These are phyloP conservation scores for Drosophila mimetica DNA, from an alignment of 2,888 invertebrate species.

Conservation along the genomic window DNA sequence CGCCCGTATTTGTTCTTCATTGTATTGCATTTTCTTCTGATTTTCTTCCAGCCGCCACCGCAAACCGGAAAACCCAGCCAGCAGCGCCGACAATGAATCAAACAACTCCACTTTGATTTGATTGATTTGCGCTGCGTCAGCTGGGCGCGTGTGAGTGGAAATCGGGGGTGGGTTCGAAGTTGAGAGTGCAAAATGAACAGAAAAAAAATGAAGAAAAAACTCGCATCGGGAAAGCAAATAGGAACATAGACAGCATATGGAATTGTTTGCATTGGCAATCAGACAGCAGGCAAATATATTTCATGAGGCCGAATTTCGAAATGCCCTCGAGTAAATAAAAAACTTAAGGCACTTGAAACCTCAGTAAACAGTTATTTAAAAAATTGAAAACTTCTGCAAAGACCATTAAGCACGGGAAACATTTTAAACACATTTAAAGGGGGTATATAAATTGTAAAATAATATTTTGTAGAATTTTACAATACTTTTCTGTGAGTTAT, in stretches of 20 bases:
- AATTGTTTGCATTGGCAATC: slow-evolving; percentile 64
- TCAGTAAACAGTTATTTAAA: background rate
- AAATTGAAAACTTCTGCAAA: background rate
- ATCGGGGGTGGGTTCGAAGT: slow-evolving; percentile 22
- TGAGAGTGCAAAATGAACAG: slow-evolving; percentile 36
- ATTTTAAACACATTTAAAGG: too few relatives aligned
- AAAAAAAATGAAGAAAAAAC: slow-evolving; percentile 5
- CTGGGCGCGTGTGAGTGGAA: slow-evolving; percentile 56
- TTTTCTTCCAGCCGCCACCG: slow-evolving; percentile 50
- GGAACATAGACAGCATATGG: slow-evolving; percentile 52
- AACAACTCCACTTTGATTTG: slow-evolving; percentile 76
- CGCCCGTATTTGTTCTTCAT: slow-evolving; percentile 69
- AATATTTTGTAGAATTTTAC: background rate
- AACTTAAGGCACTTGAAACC: background rate
- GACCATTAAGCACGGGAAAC: background rate
- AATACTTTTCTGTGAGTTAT: background rate
- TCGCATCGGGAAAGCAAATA: slow-evolving; percentile 48
- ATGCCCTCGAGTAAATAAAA: slow-evolving; percentile 7
- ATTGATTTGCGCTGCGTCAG: slow-evolving; percentile 77
- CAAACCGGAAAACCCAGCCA: slow-evolving; percentile 44
- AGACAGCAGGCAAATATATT: slow-evolving; percentile 11
- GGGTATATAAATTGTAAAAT: too few relatives aligned
- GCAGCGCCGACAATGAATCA: slow-evolving; percentile 37
- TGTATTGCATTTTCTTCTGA: slow-evolving; percentile 71
- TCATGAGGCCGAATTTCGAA: slow-evolving; percentile 11